Percentiles rank a stretch among this genome's conserved stretches.
phyloP scores from a whole-genome alignment of 2,888 invertebrate genomes.

The Colostygia pectinataria region DNA sequence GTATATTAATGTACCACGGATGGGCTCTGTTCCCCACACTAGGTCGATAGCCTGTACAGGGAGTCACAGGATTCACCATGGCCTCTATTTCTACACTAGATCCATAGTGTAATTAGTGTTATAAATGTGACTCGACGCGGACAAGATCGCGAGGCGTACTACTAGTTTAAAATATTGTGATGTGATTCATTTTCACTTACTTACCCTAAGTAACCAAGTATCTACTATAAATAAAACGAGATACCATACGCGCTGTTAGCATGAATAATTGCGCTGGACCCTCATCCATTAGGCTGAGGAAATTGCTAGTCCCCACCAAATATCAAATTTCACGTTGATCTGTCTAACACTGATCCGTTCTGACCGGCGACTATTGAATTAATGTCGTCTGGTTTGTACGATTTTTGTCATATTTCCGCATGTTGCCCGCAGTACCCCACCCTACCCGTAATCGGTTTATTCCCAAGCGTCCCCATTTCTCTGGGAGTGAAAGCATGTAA shows the following conservation, averaged over 20 bases:
- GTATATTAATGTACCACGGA: too few relatives aligned
- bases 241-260: conserved; percentile 47
- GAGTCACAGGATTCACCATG: too few relatives aligned
- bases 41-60: too few relatives aligned
- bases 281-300: conserved; percentile 74
- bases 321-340: conserved; percentile 81
- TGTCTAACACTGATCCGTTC: conserved; percentile 74
- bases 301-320: conserved; percentile 74
- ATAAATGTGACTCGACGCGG: too few relatives aligned
- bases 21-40: too few relatives aligned
- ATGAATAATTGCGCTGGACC: conserved; percentile 64
- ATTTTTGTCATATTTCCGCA: conserved; percentile 75
- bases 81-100: too few relatives aligned
- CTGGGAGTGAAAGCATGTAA: neutral
- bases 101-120: too few relatives aligned
- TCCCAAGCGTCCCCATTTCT: conserved; percentile 23
- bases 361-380: conserved; percentile 78
- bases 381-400: conserved; percentile 70
- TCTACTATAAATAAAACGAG: conserved; percentile 14
- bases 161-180: too few relatives aligned
- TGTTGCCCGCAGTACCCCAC: conserved; percentile 46
- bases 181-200: too few relatives aligned
- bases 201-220: too few relatives aligned
- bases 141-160: too few relatives aligned
- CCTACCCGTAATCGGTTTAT: conserved; percentile 34